Evolutionary conservation across 2,888 invertebrate genomes (phyloP), one percentile per base, ranked within the genome.

Genomic region (Drosophila pegasa): DNA sequence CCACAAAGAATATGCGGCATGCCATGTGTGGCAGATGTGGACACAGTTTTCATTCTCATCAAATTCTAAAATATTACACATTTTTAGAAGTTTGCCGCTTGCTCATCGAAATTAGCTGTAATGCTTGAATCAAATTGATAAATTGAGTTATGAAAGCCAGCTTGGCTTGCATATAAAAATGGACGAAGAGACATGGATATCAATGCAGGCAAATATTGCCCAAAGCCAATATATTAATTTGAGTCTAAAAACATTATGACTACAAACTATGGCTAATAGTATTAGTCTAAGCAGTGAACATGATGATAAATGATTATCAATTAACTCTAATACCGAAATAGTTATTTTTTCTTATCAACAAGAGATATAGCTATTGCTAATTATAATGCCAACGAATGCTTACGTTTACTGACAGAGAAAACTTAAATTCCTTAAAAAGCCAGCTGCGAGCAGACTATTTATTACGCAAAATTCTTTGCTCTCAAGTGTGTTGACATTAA

Each of bases 1-100:
- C 27, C 27, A 41, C 54, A 65, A 57, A 72, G 27, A 10, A 47
- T 59, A 5, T 35, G 50, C 25, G 22, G 25, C 31, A 22, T 16
- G 35, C 27, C 9, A 27, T 41, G n/a, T 57, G 35, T 8, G 20
- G 25, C 45, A 37, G 45, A 59, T 29, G 27, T 35, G 33, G 41
- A 6, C 48, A 25, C 6, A 20, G 27, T 37, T 25, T 9, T 31
- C 37, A 38, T 16, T 14, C 10, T 40, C 40, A 6, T 22, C 33
- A 55, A 40, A 20, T 14, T 4, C 22, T 16, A 27, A 55, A 8
- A 16, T 27, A 41, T 25, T 29, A 2, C 12, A 20, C 9, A 33
- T 22, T 20, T 20, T 31, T 14, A n/a, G 0, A n/a, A 9, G 20
- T n/a, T 43, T 14, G 41, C 14, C 8, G 12, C n/a, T 9, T 27